Base-by-base conservation (phyloP, 2,888 invertebrate genomes). In the Luperina testacea region DNA sequence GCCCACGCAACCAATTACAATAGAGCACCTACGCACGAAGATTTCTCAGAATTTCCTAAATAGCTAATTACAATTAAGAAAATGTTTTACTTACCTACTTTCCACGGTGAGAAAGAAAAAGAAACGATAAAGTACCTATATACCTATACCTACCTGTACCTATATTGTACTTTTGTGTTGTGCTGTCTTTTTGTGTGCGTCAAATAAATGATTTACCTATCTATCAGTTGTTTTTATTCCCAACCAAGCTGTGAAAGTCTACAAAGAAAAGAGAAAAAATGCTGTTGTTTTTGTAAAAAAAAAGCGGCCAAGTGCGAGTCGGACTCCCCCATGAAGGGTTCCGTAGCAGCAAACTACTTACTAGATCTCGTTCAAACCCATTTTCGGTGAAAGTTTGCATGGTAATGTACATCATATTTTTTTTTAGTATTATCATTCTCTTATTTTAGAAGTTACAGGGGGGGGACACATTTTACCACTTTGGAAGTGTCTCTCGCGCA, bases 1-100 rank as follows among this genome's bases (percentile, higher is more conserved):
- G 53, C 74, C 68, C 53, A 74, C 81, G 81, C 74, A 8, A 53
- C 15, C 45, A 68, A 73, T 48, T 74, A 80, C 80, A 63, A 48
- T n/a, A 38, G 27, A 48, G 0, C 67, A 61, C 74, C 74, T 57
- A 74, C 57, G 65, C 73, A 64, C 15, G 15, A 74, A 68, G 67
- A 67, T 79, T 75, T 27, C 48, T 15, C 6, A 24, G 48, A 71
- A 75, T 51, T 38, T 67, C 51, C 53, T 61, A 71, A 32, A 53
- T 32, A 45, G 2, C 20, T 38, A 53, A 81, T 75, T 69, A 68
- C 42, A 68, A 81, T 67, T 48, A 81, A 67, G n/a, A 38, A 64
- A 32, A 61, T 9, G 9, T n/a, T 32, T 20, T 27, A 27, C 13
- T 24, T 45, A 53, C 4, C 8, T 45, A 24, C n/a, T 71, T 63